Base-by-base conservation (phyloP, 2,888 invertebrate species). In the Torymus tubicola region DNA sequence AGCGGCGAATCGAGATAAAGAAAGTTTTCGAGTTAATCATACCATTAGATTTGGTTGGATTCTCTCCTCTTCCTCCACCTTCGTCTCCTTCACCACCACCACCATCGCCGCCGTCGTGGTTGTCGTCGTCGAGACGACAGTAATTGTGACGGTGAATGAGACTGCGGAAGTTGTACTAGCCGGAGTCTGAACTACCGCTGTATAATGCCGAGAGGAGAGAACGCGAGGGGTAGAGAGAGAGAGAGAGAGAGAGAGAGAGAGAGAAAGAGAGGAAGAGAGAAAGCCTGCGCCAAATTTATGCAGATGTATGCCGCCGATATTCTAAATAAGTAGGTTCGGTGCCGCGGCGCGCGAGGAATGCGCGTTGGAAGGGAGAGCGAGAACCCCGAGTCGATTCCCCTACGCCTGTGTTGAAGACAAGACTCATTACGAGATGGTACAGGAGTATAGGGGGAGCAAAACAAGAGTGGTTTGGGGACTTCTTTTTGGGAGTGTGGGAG, bases 291-390 rank as follows among this genome's bases (percentile, higher is more conserved):
- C 86, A 86, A 90, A 90, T 90, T 89, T 90, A 90, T 90, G 90
- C 90, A 90, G 89, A 90, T 90, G 88, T 87, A 90, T 90, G 90
- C 90, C 86, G 84, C 86, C 89, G 89, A 90, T 90, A 90, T 90
- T 90, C 89, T 89, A 90, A 90, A 90, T 90, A 90, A 90, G 90
- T 90, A 89, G 89, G 86, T 87, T 85, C 84, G 84, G 83, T 8
- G 82, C 84, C 81, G 57, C 52, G 55, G 58, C 60, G 55, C 21
- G 13, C 68, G 52, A 55, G 73, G 69, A 63, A 79, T 78, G 63
- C 57, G 31, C 31, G 4, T 31, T 5, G 31, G 5, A 4, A 31
- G 31, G 31, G 31, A 31, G 31, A n/a, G n/a, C n/a, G n/a, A 31
- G 31, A 31, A 4, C 2, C 65, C 31, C 60, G 58, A 58, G 50